Evolutionary conservation across 1,140 invertebrate genomes (phyloP), one percentile per base, ranked within the genome.

Genomic region (Globodera ellingtonae): DNA sequence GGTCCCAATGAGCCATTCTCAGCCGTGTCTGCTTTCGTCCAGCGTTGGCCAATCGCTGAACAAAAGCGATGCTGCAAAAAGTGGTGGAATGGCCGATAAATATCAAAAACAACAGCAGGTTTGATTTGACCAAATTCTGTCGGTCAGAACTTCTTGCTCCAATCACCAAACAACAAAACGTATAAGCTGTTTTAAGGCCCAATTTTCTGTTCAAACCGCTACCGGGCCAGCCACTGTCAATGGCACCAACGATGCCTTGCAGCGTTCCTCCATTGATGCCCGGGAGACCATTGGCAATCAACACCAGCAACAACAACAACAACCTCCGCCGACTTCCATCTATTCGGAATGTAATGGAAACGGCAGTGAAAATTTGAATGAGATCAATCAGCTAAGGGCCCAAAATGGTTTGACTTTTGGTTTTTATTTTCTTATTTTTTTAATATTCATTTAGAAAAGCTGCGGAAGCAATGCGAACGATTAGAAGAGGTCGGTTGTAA

Each of bases 401-500:
- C 75, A 77, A 77, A 77, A 75, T 46, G 65, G 48, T 44, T 77
- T 35, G 35, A 9, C 44, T 47, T 24, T 70, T n/a, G 44, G 75
- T 24, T 75, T 52, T 52, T 13, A 46, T 47, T 62, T 80, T 70
- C 21, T 10, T 24, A n/a, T 10, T 80, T 18, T 6, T 70, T 62
- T 35, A 50, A 44, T 21, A 50, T 6, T 46, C n/a, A 18, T 73
- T 35, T 70, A 79, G 78, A 69, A 71, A 81, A 81, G 71, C 44
- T 80, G 44, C 46, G 66, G 59, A 50, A 47, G 21, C 72, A 81
- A 62, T 71, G 67, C n/a, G 79, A 73, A 66, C 69, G 72, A 79
- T 66, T 80, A 56, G 71, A 70, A 47, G 52, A 62, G 46, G 52
- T 79, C 3, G 79, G 74, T 65, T 84, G 80, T 35, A 80, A 35